Conservation (phyloP, 2,888 invertebrate genomes). For the Amaurobius ferox region DNA sequence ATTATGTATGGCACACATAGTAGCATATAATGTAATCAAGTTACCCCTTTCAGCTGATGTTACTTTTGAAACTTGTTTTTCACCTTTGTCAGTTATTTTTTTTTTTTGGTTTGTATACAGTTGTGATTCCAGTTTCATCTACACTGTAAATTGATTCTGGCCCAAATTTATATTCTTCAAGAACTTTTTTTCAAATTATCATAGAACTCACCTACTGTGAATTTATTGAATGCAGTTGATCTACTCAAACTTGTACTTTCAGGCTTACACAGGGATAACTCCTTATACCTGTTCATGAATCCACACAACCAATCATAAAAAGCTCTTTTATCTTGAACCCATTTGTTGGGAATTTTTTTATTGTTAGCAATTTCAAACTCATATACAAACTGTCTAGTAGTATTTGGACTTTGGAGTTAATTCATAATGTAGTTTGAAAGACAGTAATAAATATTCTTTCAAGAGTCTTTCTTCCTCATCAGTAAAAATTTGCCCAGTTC, state of each 20-base stretch:
- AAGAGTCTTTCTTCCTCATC: too few species aligned
- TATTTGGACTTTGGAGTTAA: too few species aligned
- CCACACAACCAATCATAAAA: not conserved
- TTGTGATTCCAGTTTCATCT: constrained; percentile 15
- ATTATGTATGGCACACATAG: not conserved
- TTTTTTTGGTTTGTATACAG: constrained; percentile 11
- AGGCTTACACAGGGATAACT: too few species aligned
- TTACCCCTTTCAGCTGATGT: too few species aligned
- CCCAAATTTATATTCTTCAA: not conserved
- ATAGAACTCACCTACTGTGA: not conserved
- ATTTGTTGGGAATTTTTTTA: too few species aligned
- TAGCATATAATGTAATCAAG: constrained; percentile 73
- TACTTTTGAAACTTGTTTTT: too few species aligned
- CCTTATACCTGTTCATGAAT: not conserved
- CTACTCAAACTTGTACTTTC: too few species aligned
- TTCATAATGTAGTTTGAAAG: too few species aligned
- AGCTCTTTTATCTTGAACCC: not conserved
- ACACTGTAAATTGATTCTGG: not conserved
- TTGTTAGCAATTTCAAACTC: too few species aligned
- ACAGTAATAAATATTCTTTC: too few species aligned
- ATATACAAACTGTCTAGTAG: too few species aligned
- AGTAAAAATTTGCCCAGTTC: too few species aligned
- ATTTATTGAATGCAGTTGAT: not conserved
- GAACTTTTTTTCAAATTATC: constrained; percentile 25
- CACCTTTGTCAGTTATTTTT: not conserved